phyloP scores from a whole-genome alignment of 2,797 vertebrate species.

The Rhyacichthys aspro region DNA sequence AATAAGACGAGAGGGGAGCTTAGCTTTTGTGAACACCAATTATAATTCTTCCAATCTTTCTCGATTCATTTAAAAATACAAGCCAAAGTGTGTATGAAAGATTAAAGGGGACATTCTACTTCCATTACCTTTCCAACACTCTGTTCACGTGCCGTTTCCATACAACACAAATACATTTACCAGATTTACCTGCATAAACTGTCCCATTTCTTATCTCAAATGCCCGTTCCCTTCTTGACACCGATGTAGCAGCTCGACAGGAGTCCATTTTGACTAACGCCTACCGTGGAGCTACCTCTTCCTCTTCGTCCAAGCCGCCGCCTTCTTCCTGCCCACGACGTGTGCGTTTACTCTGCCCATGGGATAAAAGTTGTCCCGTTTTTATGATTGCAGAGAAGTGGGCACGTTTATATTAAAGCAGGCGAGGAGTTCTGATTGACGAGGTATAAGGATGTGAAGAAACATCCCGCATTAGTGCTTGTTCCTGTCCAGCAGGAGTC shows the following conservation, averaged over 20 bases:
- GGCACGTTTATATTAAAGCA: conserved; percentile 1
- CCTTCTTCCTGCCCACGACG: conserved; percentile 9
- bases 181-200: conserved; percentile 15
- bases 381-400: conserved; percentile 14
- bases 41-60: too few species aligned
- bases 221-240: conserved; percentile 42
- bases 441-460: conserved; percentile 15
- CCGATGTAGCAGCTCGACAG: conserved; percentile 16
- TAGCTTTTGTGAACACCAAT: too few species aligned
- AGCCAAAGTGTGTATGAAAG: too few species aligned
- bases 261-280: conserved; percentile 17
- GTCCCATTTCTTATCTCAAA: conserved; percentile 34
- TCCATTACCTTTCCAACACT: too few species aligned
- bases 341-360: neutral
- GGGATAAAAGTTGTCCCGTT: neutral
- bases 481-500: conserved; percentile 80
- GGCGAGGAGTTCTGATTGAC: conserved; percentile 11
- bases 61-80: too few species aligned
- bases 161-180: too few species aligned
- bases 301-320: conserved; percentile 12
- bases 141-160: too few species aligned
- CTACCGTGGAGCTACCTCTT: conserved; percentile 15
- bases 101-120: too few species aligned
- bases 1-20: too few species aligned
- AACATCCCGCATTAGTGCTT: conserved; percentile 46